phyloP scores from a whole-genome alignment of 37 sponge, comb jelly and placozoan species.

The Spongilla lacustris region DNA sequence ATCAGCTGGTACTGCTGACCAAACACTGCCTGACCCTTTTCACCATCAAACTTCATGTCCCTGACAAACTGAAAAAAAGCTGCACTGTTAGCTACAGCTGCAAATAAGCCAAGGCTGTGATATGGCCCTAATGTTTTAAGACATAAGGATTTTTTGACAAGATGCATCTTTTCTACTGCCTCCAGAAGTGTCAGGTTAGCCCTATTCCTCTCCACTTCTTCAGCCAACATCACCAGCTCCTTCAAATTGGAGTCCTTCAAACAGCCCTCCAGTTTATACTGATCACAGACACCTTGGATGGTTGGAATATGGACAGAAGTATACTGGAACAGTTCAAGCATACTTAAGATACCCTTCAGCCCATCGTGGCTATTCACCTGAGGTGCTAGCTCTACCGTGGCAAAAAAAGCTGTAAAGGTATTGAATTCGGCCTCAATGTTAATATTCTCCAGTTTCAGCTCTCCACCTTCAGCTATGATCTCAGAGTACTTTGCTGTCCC shows the following conservation, averaged over 20 bases:
- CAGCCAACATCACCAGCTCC: conserved; percentile 8
- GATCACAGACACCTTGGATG: conserved; percentile 52
- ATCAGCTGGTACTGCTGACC: conserved; percentile 81
- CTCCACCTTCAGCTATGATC: conserved; percentile 58
- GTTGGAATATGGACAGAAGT: conserved; percentile 41
- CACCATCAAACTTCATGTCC: conserved; percentile 61
- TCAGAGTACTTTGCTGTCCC: conserved; percentile 70
- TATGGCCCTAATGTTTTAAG: neutral
- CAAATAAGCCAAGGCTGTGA: conserved; percentile 46
- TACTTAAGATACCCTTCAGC: conserved; percentile 33
- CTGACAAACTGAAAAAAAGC: conserved; percentile 55
- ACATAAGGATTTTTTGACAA: conserved; percentile 31
- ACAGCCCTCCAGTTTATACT: conserved; percentile 51
- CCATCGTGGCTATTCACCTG: neutral
- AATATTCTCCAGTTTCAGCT: conserved; percentile 17
- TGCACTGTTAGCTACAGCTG: conserved; percentile 47
- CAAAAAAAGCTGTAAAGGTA: conserved; percentile 6
- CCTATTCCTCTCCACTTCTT: conserved; percentile 5
- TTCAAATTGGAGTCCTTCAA: conserved; percentile 22
- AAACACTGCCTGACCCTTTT: conserved; percentile 50
- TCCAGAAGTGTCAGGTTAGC: conserved; percentile 34
- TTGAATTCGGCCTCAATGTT: conserved; percentile 50
- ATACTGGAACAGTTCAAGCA: conserved; percentile 68
- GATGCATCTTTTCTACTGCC: conserved; percentile 26
- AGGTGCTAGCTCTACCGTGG: neutral